Evolutionary conservation across 1,140 invertebrate species (phyloP).

Genomic region (Tetramorium alpestre): DNA sequence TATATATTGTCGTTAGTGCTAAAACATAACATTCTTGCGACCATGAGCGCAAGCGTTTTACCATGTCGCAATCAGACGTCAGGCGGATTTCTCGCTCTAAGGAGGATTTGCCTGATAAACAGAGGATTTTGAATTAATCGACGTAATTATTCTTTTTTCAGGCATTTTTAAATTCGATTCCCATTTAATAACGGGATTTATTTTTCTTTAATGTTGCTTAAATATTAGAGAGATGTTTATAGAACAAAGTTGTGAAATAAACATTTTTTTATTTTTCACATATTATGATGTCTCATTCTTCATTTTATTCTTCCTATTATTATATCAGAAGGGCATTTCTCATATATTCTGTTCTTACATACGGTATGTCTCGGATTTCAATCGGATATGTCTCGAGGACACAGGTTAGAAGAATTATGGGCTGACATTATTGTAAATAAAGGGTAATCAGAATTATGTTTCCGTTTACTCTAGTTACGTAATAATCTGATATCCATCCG

Average conservation of each 20-base stretch:
- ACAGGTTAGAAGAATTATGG: background rate
- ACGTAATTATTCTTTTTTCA: constrained; percentile 28
- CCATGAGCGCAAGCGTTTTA: constrained; percentile 71
- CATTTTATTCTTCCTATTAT: background rate
- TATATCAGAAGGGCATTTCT: background rate
- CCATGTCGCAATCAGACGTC: constrained; percentile 76
- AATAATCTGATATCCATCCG: background rate
- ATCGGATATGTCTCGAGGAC: background rate
- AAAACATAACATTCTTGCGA: constrained; percentile 73
- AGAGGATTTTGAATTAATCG: constrained; percentile 62
- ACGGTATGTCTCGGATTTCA: background rate
- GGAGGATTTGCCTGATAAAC: constrained; percentile 65
- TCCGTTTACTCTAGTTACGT: background rate
- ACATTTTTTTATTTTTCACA: background rate
- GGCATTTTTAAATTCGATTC: background rate
- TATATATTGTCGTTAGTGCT: constrained; percentile 72
- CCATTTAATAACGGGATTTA: constrained; percentile 8
- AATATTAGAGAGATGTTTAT: background rate
- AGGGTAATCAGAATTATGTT: background rate
- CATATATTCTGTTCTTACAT: background rate
- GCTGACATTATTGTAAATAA: background rate
- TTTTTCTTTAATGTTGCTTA: background rate
- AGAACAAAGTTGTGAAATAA: background rate
- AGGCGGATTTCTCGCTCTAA: constrained; percentile 69
- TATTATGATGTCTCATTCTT: background rate